Evolutionary conservation across 2,113 vertebrate species (phyloP), one percentile per base, ranked within the genome.

Genomic region (Genyomyrus donnyi): DNA sequence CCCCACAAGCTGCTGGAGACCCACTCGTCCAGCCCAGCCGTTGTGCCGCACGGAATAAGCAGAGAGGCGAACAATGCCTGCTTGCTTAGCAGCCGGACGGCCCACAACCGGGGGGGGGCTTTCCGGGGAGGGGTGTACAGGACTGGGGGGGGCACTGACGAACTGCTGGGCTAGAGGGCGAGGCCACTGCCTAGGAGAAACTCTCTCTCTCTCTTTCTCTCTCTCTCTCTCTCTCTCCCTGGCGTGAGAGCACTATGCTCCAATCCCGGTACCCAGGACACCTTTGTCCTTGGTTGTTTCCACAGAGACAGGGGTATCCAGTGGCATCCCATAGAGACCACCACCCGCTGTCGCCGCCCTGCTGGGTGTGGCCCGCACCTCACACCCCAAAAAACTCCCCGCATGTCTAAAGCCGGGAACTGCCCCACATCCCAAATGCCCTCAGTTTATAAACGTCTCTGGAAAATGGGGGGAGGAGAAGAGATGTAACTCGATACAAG

Each of bases 41-140:
- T 52, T 77, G 56, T 74, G 88, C 90, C 90, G 87, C 91, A 24
- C 88, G 91, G 93, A 93, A 94, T 93, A 94, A 92, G 95, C 93
- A 50, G 92, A 93, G 93, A 93, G 91, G 89, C 92, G 94, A 94
- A 95, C 94, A 94, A 95, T 94, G 94, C 93, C 91, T 93, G 93
- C 93, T 90, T 66, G 92, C 85, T 87, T 49, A 93, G 93, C 58
- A 70, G 91, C n/a, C 15, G 56, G 58, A 35, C 83, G 88, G 88
- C 87, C 90, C 80, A 89, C 87, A 58, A 52, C 58, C 35, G 91
- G 48, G 17, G 50, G 39, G 56, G 50, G 35, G 15, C 49, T 48
- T n/a, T 48, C 27, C 21, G 15, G 46, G 85, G 70, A 27, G 58
- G 58, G 24, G 58, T 3, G 58, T n/a, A 62, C 8, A n/a, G 58